A percentile compares a stretch with the other conserved stretches of the same genome.
Evolutionary conservation across 2,797 vertebrate species (phyloP).

Genomic region (Kryptopterus vitreolus): DNA sequence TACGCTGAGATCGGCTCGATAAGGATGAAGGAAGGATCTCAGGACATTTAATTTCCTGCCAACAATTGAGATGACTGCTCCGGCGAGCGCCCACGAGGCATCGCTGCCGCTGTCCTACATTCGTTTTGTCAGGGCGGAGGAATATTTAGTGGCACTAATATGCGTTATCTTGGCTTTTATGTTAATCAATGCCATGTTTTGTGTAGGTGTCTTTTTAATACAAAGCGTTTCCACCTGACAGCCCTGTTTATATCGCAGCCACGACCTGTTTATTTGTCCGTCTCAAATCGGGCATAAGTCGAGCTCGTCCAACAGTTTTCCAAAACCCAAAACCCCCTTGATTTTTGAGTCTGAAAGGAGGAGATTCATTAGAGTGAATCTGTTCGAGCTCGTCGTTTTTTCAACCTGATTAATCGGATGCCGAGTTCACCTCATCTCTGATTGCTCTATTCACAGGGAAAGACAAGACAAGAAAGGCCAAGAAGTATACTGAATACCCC

Average conservation of each 20-base stretch:
- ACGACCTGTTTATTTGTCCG: slow-evolving; percentile 30
- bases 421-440: slow-evolving; percentile 16
- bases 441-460: slow-evolving; percentile 5
- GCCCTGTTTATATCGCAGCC: slow-evolving; percentile 22
- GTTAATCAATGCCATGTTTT: slow-evolving; percentile 32
- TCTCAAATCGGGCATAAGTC: slow-evolving; percentile 1
- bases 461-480: not conserved
- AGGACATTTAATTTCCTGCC: slow-evolving; percentile 56
- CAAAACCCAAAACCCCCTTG: not conserved
- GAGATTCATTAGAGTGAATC: slow-evolving; percentile 41
- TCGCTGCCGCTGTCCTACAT: slow-evolving; percentile 28
- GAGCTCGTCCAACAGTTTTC: no score
- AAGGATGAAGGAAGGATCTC: slow-evolving; percentile 32
- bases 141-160: slow-evolving; percentile 41
- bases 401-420: slow-evolving; percentile 30
- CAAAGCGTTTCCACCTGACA: slow-evolving; percentile 31
- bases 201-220: slow-evolving; percentile 35
- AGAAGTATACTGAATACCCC: not conserved
- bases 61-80: slow-evolving; percentile 48
- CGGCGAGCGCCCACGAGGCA: slow-evolving; percentile 27
- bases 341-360: slow-evolving; percentile 19
- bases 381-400: slow-evolving; percentile 23
- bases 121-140: slow-evolving; percentile 29
- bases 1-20: slow-evolving; percentile 39
- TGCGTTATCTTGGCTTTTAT: slow-evolving; percentile 33